Conservation (phyloP, 2,888 invertebrate genomes). For the Apodemia mormo region DNA sequence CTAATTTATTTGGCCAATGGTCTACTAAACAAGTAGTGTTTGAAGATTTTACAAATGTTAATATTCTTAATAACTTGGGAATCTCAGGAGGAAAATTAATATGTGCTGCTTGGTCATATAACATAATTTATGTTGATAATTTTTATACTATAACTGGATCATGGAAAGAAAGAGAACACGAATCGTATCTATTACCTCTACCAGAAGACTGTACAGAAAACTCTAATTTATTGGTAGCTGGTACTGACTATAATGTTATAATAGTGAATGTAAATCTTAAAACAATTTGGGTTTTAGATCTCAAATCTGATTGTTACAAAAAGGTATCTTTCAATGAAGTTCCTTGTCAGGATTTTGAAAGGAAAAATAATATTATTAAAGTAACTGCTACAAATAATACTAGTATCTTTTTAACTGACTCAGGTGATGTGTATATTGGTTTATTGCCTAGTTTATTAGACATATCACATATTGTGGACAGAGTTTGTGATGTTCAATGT, state of each 20-base stretch:
- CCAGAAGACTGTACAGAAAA: constrained; percentile 45
- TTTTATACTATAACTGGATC: constrained; percentile 58
- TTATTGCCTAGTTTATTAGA: constrained; percentile 83
- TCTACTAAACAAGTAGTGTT: constrained; percentile 44
- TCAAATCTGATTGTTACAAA: constrained; percentile 48
- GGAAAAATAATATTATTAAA: constrained; percentile 48
- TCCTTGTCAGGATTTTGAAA: constrained; percentile 42
- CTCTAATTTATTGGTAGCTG: constrained; percentile 46
- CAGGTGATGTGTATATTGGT: constrained; percentile 72
- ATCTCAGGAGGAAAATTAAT: constrained; percentile 43
- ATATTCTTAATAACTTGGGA: constrained; percentile 37
- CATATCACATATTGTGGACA: constrained; percentile 72
- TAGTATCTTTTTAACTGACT: constrained; percentile 53
- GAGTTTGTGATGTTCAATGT: constrained; percentile 84
- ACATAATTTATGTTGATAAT: constrained; percentile 52
- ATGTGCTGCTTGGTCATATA: constrained; percentile 67
- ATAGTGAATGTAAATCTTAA: constrained; percentile 46
- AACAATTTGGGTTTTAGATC: constrained; percentile 51
- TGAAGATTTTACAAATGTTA: constrained; percentile 47
- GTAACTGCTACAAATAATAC: constrained; percentile 48
- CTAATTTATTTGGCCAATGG: constrained; percentile 74
- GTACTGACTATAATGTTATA: constrained; percentile 61
- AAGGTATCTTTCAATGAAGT: constrained; percentile 49
- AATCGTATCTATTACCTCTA: constrained; percentile 47
- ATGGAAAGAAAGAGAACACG: constrained; percentile 51